These are phyloP conservation scores for Spea hammondii DNA, from an alignment of 2,797 vertebrate species.

Conservation along the genomic window DNA sequence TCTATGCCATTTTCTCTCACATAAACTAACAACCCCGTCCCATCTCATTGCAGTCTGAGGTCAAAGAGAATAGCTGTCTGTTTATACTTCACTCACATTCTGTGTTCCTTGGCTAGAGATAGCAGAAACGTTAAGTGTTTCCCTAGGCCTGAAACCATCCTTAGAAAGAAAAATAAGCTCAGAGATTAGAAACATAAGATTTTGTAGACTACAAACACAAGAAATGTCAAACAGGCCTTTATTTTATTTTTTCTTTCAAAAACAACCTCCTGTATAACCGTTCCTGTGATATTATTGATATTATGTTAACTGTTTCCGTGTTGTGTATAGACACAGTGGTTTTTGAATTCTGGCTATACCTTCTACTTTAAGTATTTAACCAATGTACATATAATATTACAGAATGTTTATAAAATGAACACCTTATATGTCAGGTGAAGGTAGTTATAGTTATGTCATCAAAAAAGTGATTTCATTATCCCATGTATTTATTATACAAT, in stretches of 20 bases:
- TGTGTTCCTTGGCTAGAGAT: slow-evolving; percentile 91
- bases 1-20: slow-evolving; percentile 96
- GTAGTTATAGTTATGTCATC: too few relatives aligned
- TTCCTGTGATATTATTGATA: slow-evolving; percentile 17
- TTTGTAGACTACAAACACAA: slow-evolving; percentile 62
- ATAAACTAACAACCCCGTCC: slow-evolving; percentile 99
- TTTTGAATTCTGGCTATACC: too few relatives aligned
- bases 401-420: too few relatives aligned
- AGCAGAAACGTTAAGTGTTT: slow-evolving; percentile 94
- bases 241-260: slow-evolving; percentile 60
- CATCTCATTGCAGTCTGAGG: slow-evolving; percentile 88
- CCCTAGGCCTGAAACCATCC: slow-evolving; percentile 83
- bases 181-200: slow-evolving; percentile 71
- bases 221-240: slow-evolving; percentile 75
- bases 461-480: too few relatives aligned
- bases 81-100: slow-evolving; percentile 95
- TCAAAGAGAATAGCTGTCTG: slow-evolving; percentile 93
- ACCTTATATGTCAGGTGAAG: too few relatives aligned
- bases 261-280: slow-evolving; percentile 52
- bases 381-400: too few relatives aligned
- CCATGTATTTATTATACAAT: too few relatives aligned
- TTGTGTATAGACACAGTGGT: background rate
- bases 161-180: slow-evolving; percentile 81
- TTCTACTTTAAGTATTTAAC: too few relatives aligned
- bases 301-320: slow-evolving; percentile 30